These are phyloP conservation scores for Stenodera caucasica DNA, from an alignment of 2,888 invertebrate genomes.

Conservation along the genomic window DNA sequence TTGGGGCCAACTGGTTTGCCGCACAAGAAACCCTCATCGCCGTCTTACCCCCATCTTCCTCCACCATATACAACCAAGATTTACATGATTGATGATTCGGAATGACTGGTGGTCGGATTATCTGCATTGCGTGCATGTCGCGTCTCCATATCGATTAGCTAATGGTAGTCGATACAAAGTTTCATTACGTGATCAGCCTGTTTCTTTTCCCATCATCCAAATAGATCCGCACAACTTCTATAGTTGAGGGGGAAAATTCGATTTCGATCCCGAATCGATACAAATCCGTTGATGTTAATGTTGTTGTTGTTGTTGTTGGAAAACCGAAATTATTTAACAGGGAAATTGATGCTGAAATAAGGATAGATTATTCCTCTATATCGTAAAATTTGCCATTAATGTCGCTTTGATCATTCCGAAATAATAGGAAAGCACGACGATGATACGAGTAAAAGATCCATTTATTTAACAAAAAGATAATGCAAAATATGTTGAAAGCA, in stretches of 20 bases:
- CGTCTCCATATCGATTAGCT: constrained; percentile 42
- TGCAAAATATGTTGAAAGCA: not conserved
- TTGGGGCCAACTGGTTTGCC: constrained; percentile 22
- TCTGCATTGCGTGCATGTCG: constrained; percentile 52
- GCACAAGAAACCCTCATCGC: constrained; percentile 24
- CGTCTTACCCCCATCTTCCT: not conserved
- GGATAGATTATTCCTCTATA: not conserved
- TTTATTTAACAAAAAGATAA: not conserved
- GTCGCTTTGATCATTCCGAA: not conserved
- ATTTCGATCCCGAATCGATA: too few species aligned
- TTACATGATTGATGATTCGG: constrained; percentile 51
- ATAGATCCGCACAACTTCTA: constrained; percentile 4
- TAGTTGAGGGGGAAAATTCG: too few species aligned
- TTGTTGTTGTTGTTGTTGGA: not conserved
- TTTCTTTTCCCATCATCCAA: constrained; percentile 25
- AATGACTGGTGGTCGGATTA: constrained; percentile 50
- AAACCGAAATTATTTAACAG: not conserved
- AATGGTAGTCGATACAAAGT: constrained; percentile 40
- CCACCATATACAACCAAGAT: constrained; percentile 34
- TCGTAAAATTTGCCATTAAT: not conserved
- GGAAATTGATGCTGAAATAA: not conserved
- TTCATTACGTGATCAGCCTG: constrained; percentile 39
- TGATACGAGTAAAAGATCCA: not conserved
- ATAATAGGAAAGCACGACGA: not conserved
- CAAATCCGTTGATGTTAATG: too few species aligned